These are phyloP conservation scores for Alligator mississippiensis DNA, from an alignment of 2,113 vertebrate species.

Conservation along the genomic window DNA sequence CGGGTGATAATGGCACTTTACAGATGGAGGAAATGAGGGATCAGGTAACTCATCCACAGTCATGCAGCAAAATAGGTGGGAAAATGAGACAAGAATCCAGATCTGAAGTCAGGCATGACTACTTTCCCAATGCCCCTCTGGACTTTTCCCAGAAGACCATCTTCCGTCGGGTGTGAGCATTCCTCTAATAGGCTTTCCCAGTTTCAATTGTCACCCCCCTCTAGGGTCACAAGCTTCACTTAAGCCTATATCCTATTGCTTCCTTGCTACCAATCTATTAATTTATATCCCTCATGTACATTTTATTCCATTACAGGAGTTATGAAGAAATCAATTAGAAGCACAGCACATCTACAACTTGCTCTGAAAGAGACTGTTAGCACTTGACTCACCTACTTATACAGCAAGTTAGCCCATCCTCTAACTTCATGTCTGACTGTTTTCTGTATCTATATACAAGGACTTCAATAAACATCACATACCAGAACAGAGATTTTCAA, in stretches of 20 bases:
- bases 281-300: not conserved
- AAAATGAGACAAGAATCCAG: not conserved
- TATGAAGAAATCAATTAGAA: slow-evolving; percentile 68
- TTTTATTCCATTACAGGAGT: slow-evolving; percentile 65
- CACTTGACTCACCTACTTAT: slow-evolving; percentile 68
- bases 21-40: not conserved
- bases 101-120: not conserved
- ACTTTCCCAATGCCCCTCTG: not conserved
- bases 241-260: not conserved
- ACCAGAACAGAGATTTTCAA: too few species aligned
- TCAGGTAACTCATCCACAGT: not conserved
- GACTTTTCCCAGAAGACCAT: not conserved
- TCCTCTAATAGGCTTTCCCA: not conserved
- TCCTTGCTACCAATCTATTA: not conserved
- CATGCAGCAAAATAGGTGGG: fast-evolving
- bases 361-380: slow-evolving; percentile 65
- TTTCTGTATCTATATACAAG: too few species aligned
- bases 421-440: too few species aligned
- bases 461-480: too few species aligned
- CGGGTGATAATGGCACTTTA: not conserved
- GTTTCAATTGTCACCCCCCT: too few species aligned
- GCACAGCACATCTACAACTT: slow-evolving; percentile 66
- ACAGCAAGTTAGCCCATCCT: slow-evolving; percentile 57
- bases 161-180: not conserved
- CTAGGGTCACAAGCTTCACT: not conserved